Conservation (phyloP, 2,888 invertebrate genomes). For the Timandra comae region DNA sequence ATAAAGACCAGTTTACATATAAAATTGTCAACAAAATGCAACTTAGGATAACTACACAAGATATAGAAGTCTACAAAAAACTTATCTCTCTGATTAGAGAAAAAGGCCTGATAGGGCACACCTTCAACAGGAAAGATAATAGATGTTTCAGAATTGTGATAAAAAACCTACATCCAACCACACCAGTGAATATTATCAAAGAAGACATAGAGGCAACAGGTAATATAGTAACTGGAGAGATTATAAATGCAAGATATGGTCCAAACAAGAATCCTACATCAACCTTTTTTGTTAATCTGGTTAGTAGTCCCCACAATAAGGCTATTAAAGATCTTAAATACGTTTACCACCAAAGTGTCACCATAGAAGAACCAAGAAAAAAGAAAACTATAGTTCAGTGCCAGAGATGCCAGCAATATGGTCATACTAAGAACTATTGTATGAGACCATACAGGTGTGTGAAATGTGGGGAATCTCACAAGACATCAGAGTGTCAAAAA, state of each 20-base stretch:
- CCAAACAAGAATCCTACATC: slow-evolving; percentile 19
- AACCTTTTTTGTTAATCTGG: slow-evolving; percentile 23
- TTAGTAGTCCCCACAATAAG: slow-evolving; percentile 13
- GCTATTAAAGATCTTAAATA: slow-evolving; percentile 10
- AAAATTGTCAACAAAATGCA: background rate
- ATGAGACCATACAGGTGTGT: slow-evolving; percentile 21
- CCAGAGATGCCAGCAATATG: slow-evolving; percentile 22
- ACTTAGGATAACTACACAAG: background rate
- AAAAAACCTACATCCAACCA: background rate
- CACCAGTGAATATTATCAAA: background rate
- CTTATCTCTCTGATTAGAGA: background rate
- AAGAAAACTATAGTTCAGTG: slow-evolving; percentile 14
- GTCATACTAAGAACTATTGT: slow-evolving; percentile 20
- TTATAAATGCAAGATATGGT: slow-evolving; percentile 9
- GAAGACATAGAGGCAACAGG: background rate
- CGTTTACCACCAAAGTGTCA: slow-evolving; percentile 14
- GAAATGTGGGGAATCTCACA: slow-evolving; percentile 21
- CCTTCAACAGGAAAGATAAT: background rate
- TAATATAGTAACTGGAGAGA: background rate
- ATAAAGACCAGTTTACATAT: background rate
- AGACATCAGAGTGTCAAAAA: slow-evolving; percentile 20
- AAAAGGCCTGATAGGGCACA: background rate
- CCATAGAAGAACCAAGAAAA: slow-evolving; percentile 20
- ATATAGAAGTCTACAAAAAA: background rate
- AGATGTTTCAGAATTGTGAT: background rate